A percentile compares a stretch with the other conserved stretches of the same genome.
Evolutionary conservation across 1,140 invertebrate genomes (phyloP).

Genomic region (Zeugodacus cucurbitae): DNA sequence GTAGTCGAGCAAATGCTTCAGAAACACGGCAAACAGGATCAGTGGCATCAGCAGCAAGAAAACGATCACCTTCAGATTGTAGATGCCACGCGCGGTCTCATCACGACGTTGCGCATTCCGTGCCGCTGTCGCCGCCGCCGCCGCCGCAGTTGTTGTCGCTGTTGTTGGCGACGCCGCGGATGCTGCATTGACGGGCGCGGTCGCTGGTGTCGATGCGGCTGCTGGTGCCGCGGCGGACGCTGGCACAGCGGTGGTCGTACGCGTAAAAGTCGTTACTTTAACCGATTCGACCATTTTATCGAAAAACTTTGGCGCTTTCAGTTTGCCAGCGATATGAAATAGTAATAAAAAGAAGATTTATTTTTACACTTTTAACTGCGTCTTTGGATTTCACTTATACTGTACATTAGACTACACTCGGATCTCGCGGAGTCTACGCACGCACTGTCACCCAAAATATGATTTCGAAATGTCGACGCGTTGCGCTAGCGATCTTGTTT

Average conservation of each 20-base stretch:
- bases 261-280: constrained; percentile 56
- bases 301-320: background rate
- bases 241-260: constrained; percentile 42
- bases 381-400: constrained; percentile 17
- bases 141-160: background rate
- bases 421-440: background rate
- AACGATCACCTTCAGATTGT: constrained; percentile 57
- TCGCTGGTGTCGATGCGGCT: background rate
- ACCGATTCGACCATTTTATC: constrained; percentile 57
- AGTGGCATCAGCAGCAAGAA: constrained; percentile 56
- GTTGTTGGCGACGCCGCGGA: background rate
- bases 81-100: constrained; percentile 57
- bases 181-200: background rate
- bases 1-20: constrained; percentile 62
- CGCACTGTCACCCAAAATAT: constrained; percentile 5
- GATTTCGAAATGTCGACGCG: background rate
- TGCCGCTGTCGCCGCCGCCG: constrained; percentile 44
- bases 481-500: background rate
- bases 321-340: background rate
- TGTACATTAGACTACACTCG: background rate
- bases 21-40: constrained; percentile 55
- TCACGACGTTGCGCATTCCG: constrained; percentile 53
- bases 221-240: background rate
- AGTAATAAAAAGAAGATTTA: background rate
- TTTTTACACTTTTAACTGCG: background rate